Conservation (phyloP, 1,140 invertebrate genomes). For the Thaumatotibia leucotreta region DNA sequence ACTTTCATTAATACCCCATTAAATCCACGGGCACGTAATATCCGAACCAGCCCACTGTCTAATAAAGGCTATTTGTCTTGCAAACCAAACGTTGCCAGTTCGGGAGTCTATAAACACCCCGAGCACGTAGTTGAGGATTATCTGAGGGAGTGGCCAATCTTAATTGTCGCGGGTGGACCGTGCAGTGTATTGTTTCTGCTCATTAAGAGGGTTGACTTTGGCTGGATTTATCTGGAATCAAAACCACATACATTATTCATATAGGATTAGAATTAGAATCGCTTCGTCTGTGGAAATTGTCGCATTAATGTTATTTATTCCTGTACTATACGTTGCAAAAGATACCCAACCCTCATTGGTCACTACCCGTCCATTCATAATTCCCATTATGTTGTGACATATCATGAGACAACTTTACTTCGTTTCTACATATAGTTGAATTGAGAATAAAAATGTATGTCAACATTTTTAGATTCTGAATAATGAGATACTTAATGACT, state of each 20-base stretch:
- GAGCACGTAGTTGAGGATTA: conserved; percentile 69
- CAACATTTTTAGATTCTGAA: too few relatives aligned
- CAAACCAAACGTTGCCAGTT: conserved; percentile 41
- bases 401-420: too few relatives aligned
- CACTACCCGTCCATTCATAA: too few relatives aligned
- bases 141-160: conserved; percentile 62
- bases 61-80: conserved; percentile 22
- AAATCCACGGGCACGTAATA: conserved; percentile 2
- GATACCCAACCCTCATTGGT: too few relatives aligned
- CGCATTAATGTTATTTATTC: too few relatives aligned
- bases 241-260: neutral
- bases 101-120: conserved; percentile 65
- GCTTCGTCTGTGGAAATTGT: neutral
- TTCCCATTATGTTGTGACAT: too few relatives aligned
- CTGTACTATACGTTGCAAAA: too few relatives aligned
- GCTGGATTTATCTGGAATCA: neutral
- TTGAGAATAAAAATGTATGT: too few relatives aligned
- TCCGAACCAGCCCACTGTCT: conserved; percentile 1
- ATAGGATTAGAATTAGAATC: neutral
- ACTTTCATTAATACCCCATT: conserved; percentile 9
- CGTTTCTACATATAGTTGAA: too few relatives aligned
- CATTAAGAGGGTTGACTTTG: conserved; percentile 50
- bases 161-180: conserved; percentile 47
- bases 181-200: conserved; percentile 61
- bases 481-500: too few relatives aligned